Conservation (phyloP, 1,140 invertebrate species). For the Chrysomallon squamiferum region DNA sequence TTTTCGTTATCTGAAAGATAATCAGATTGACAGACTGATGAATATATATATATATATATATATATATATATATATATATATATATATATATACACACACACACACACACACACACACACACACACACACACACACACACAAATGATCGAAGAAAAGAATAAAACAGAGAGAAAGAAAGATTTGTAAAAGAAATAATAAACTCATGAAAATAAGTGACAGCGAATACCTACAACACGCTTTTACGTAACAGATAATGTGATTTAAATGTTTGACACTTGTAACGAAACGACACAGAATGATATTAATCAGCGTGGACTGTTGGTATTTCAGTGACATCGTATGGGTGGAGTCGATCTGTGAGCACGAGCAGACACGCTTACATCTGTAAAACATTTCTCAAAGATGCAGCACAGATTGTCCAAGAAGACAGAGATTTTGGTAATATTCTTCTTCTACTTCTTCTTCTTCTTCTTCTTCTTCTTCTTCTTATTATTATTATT, state of each 20-base stretch:
- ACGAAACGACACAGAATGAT: too few relatives aligned
- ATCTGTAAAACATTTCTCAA: conserved; percentile 36
- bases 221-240: neutral
- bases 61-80: too few relatives aligned
- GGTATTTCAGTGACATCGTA: conserved; percentile 20
- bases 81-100: neutral
- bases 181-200: neutral
- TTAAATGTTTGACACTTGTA: neutral
- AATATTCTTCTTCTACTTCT: too few relatives aligned
- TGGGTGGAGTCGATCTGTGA: conserved; percentile 16
- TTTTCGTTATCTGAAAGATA: neutral
- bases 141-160: neutral
- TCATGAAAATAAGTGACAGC: neutral
- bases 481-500: too few relatives aligned
- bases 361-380: conserved; percentile 3
- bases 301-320: too few relatives aligned
- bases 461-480: too few relatives aligned
- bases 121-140: neutral
- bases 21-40: too few relatives aligned
- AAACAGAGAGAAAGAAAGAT: neutral
- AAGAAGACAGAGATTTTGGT: conserved; percentile 33
- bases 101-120: neutral
- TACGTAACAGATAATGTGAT: neutral
- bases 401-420: conserved; percentile 30
- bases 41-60: too few relatives aligned